Evolutionary conservation across 2,888 invertebrate genomes (phyloP).

Genomic region (Amiota minor): DNA sequence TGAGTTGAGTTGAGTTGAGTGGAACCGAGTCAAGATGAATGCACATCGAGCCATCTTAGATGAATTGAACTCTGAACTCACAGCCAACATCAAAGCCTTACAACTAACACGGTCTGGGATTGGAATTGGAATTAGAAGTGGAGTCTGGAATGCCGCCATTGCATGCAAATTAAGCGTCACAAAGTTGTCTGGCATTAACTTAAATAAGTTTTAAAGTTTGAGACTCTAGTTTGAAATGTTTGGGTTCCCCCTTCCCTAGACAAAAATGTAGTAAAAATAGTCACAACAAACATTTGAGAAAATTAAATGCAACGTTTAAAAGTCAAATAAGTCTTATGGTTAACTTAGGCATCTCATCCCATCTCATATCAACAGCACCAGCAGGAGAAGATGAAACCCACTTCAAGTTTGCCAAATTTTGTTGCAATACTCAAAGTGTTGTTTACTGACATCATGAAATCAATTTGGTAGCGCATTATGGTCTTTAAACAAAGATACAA

Average conservation of each 20-base stretch:
- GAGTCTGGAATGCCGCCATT: not conserved
- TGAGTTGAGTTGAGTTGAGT: too few species aligned
- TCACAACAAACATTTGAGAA: not conserved
- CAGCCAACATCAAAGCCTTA: not conserved
- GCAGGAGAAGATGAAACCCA: slow-evolving; percentile 30
- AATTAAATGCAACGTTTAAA: not conserved
- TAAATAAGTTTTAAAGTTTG: slow-evolving; percentile 17
- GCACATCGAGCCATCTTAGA: not conserved
- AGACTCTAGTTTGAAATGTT: too few species aligned
- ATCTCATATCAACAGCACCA: slow-evolving; percentile 21
- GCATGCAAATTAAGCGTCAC: slow-evolving; percentile 24
- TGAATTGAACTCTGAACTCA: slow-evolving; percentile 5
- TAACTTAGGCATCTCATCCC: too few species aligned
- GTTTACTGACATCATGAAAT: slow-evolving; percentile 26
- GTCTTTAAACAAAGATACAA: too few species aligned
- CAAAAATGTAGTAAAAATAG: not conserved
- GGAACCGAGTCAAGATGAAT: too few species aligned
- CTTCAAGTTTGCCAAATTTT: slow-evolving; percentile 36
- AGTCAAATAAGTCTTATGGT: not conserved
- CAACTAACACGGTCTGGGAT: not conserved
- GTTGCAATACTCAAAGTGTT: slow-evolving; percentile 25
- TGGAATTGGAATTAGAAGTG: too few species aligned
- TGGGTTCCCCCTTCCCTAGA: too few species aligned
- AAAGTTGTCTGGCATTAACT: slow-evolving; percentile 21
- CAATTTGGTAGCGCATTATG: slow-evolving; percentile 12